A percentile compares a stretch with the other conserved stretches of the same genome.
These are phyloP conservation scores for Acromyrmex charruanus DNA, from an alignment of 1,140 invertebrate species.

Conservation along the genomic window DNA sequence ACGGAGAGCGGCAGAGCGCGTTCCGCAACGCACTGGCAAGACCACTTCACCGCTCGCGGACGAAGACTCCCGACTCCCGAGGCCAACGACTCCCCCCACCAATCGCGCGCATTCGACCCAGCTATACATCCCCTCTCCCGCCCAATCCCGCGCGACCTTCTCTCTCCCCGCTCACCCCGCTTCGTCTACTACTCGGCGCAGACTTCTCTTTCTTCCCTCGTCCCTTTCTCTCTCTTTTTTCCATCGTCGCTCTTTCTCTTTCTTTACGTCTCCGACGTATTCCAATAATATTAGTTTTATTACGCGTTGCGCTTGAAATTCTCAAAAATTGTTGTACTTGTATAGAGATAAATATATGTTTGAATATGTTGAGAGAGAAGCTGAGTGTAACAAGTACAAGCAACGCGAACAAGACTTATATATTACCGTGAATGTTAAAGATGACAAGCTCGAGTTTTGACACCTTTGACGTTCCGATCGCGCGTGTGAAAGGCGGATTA, in stretches of 20 bases:
- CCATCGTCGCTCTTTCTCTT: background rate
- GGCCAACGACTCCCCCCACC: slow-evolving; percentile 74
- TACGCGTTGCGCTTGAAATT: no score
- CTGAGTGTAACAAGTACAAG: no score
- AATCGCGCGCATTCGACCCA: slow-evolving; percentile 62
- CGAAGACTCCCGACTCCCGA: slow-evolving; percentile 74
- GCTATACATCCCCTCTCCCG: slow-evolving; percentile 54
- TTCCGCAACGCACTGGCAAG: slow-evolving; percentile 69
- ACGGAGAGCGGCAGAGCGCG: slow-evolving; percentile 52
- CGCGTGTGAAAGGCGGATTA: background rate
- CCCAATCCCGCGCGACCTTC: slow-evolving; percentile 32
- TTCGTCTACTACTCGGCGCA: background rate
- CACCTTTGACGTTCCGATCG: background rate
- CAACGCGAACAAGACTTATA: background rate
- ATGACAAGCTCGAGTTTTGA: background rate
- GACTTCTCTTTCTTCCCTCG: background rate
- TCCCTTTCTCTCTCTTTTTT: background rate
- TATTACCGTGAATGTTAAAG: background rate
- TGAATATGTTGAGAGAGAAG: no score
- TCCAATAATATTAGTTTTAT: background rate
- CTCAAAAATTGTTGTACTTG: no score
- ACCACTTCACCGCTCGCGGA: slow-evolving; percentile 40
- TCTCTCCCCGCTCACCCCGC: background rate
- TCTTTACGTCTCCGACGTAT: background rate
- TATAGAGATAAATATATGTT: no score